Evolutionary conservation across 1,140 invertebrate genomes (phyloP).

Genomic region (Drosophila gunungcola): DNA sequence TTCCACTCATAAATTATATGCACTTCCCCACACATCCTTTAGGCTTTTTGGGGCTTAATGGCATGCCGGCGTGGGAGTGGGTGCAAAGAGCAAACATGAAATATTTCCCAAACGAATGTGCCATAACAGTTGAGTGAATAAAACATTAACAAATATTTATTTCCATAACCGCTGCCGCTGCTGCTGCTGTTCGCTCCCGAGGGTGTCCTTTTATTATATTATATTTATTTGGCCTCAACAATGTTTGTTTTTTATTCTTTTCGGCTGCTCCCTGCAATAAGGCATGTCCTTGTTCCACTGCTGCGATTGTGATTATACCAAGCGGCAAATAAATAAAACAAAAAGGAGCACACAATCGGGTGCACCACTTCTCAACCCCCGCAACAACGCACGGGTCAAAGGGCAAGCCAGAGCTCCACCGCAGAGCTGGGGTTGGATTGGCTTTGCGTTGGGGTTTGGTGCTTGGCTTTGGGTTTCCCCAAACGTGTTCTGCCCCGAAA

Average conservation of each 20-base stretch:
- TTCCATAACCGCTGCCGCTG: constrained; percentile 42
- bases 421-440: constrained; percentile 12
- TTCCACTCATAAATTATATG: constrained; percentile 30
- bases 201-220: constrained; percentile 55
- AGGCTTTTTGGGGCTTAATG: constrained; percentile 10
- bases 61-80: constrained; percentile 5
- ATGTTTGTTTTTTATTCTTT: constrained; percentile 6
- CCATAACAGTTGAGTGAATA: constrained; percentile 58
- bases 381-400: constrained; percentile 31
- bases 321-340: constrained; percentile 77
- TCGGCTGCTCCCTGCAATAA: constrained; percentile 23
- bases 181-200: constrained; percentile 7
- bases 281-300: constrained; percentile 39
- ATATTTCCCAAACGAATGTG: constrained; percentile 58
- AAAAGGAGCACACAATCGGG: constrained; percentile 59
- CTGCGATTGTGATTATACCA: constrained; percentile 64
- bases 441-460: background rate
- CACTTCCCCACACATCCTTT: constrained; percentile 33
- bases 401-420: constrained; percentile 27
- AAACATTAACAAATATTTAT: constrained; percentile 65
- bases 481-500: constrained; percentile 13
- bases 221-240: constrained; percentile 40
- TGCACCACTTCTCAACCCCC: constrained; percentile 29
- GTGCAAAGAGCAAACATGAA: constrained; percentile 44
- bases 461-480: background rate